Evolutionary conservation across 2,797 vertebrate genomes (phyloP).

Genomic region (Morus bassanus): DNA sequence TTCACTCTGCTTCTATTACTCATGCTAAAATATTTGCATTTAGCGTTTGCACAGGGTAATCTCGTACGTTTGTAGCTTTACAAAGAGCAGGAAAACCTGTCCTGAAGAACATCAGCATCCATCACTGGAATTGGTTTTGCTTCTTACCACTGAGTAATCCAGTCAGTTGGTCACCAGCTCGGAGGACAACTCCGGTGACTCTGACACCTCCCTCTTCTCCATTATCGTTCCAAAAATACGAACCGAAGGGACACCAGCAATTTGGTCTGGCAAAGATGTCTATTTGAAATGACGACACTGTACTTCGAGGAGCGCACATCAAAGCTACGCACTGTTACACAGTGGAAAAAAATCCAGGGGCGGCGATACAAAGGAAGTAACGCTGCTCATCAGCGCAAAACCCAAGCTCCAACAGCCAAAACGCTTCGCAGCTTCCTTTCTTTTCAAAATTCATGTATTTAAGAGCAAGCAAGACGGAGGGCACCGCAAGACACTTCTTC

Average conservation of each 20-base stretch:
- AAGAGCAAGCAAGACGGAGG: background rate
- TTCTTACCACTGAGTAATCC: background rate
- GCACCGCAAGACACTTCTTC: background rate
- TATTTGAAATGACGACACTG: background rate
- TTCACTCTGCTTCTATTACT: background rate
- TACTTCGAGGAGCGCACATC: background rate
- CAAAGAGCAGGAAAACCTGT: background rate
- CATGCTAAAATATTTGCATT: background rate
- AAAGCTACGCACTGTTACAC: background rate
- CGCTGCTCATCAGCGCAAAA: too few species aligned
- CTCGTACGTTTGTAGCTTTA: background rate
- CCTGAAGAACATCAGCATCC: background rate
- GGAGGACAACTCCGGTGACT: accelerated
- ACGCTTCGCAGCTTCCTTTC: background rate
- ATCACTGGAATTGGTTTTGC: background rate
- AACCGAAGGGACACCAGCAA: background rate
- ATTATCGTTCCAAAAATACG: background rate
- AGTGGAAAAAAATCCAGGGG: background rate
- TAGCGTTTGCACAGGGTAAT: background rate
- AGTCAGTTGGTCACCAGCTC: background rate
- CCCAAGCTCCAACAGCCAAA: background rate
- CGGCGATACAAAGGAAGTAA: background rate
- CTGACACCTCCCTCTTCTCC: background rate
- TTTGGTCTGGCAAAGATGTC: background rate
- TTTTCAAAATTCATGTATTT: background rate